Evolutionary conservation across 2,888 invertebrate genomes (phyloP).

Genomic region (Orthosia incerta): DNA sequence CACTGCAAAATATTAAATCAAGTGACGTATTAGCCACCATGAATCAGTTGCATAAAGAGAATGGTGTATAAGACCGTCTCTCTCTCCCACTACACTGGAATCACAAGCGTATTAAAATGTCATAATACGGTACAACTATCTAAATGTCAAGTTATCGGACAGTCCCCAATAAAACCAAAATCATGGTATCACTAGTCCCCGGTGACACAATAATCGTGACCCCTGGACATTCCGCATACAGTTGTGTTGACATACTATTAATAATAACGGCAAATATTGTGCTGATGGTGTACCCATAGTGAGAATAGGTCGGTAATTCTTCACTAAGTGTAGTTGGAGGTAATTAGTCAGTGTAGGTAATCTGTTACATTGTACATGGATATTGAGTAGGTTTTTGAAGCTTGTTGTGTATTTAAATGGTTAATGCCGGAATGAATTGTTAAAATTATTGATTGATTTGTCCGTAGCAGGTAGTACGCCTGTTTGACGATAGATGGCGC

Average conservation of each 20-base stretch:
- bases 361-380: too few relatives aligned
- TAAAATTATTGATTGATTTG: neutral
- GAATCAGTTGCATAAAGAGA: too few relatives aligned
- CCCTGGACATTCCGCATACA: slow-evolving; percentile 56
- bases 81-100: too few relatives aligned
- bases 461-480: neutral
- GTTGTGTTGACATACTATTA: slow-evolving; percentile 47
- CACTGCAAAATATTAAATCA: too few relatives aligned
- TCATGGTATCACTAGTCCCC: slow-evolving; percentile 48
- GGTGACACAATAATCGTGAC: slow-evolving; percentile 72
- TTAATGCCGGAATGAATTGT: neutral
- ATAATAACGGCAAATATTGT: slow-evolving; percentile 48
- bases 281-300: neutral
- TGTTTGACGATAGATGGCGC: slow-evolving; percentile 29
- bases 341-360: neutral
- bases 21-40: too few relatives aligned
- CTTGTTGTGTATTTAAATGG: too few relatives aligned
- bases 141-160: neutral
- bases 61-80: too few relatives aligned
- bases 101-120: neutral
- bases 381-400: too few relatives aligned
- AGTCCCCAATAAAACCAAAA: slow-evolving; percentile 7
- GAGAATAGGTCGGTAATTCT: slow-evolving; percentile 14
- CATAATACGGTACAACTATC: too few relatives aligned
- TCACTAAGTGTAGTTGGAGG: neutral